Conservation (phyloP, 2,797 vertebrate species). For the Otus scops region DNA sequence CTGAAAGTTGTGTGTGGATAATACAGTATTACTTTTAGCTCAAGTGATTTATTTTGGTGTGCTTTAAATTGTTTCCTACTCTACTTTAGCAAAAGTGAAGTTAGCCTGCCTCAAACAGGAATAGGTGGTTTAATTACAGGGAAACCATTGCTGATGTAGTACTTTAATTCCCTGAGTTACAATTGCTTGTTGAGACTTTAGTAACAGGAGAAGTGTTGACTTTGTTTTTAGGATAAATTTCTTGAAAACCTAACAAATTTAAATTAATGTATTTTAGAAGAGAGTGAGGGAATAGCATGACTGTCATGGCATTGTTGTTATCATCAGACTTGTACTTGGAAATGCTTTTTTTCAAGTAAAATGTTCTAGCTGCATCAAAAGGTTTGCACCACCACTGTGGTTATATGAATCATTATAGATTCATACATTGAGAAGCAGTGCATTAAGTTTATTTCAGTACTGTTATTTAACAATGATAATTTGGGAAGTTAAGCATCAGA, state of each 20-base stretch:
- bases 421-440: not conserved
- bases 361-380: not conserved
- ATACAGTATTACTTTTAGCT: not conserved
- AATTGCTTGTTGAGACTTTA: not conserved
- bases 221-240: not conserved
- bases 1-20: not conserved
- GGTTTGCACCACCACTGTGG: not conserved
- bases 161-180: not conserved
- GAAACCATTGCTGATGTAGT: not conserved
- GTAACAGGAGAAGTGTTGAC: fast-evolving
- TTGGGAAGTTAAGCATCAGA: not conserved
- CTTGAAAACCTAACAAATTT: not conserved
- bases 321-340: not conserved
- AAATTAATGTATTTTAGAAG: not conserved
- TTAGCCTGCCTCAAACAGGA: not conserved
- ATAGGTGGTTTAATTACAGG: not conserved
- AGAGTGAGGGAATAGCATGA: not conserved
- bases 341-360: not conserved
- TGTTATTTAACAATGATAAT: not conserved
- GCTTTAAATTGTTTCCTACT: not conserved
- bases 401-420: not conserved
- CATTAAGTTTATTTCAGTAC: not conserved
- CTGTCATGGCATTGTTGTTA: not conserved
- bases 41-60: not conserved
- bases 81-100: not conserved